These are phyloP conservation scores for Homarus americanus DNA, from an alignment of 1,140 invertebrate genomes.

Conservation along the genomic window DNA sequence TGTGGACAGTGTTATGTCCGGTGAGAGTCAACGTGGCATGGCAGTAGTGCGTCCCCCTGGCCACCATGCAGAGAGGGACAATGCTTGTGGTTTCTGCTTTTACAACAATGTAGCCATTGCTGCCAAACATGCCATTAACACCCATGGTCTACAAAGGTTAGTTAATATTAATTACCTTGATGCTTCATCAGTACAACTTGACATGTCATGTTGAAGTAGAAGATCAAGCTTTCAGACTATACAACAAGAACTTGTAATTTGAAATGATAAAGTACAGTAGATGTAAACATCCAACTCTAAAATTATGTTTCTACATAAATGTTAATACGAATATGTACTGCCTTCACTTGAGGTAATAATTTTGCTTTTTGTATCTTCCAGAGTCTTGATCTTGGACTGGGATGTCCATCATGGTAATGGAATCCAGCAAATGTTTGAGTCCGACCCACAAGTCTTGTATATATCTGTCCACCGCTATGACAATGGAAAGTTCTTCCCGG, in stretches of 20 bases:
- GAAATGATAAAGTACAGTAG: no score
- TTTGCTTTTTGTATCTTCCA: slow-evolving; percentile 76
- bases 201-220: no score
- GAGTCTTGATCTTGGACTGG: slow-evolving; percentile 94
- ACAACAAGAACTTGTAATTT: no score
- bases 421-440: slow-evolving; percentile 88
- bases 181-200: no score
- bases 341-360: background rate
- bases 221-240: no score
- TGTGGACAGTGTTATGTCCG: slow-evolving; percentile 87
- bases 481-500: slow-evolving; percentile 90
- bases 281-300: no score
- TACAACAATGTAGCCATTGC: slow-evolving; percentile 92
- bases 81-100: slow-evolving; percentile 91
- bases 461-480: slow-evolving; percentile 95
- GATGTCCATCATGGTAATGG: slow-evolving; percentile 97
- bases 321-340: background rate
- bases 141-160: slow-evolving; percentile 83
- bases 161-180: slow-evolving; percentile 2
- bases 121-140: slow-evolving; percentile 86
- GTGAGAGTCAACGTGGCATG: slow-evolving; percentile 84
- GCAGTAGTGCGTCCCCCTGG: slow-evolving; percentile 92
- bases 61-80: slow-evolving; percentile 82
- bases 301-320: no score
- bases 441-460: slow-evolving; percentile 89